Evolutionary conservation across 30 jellyfish, hydroid and myxozoan genomes (phyloP).

Genomic region (Cassiopea xamachana): DNA sequence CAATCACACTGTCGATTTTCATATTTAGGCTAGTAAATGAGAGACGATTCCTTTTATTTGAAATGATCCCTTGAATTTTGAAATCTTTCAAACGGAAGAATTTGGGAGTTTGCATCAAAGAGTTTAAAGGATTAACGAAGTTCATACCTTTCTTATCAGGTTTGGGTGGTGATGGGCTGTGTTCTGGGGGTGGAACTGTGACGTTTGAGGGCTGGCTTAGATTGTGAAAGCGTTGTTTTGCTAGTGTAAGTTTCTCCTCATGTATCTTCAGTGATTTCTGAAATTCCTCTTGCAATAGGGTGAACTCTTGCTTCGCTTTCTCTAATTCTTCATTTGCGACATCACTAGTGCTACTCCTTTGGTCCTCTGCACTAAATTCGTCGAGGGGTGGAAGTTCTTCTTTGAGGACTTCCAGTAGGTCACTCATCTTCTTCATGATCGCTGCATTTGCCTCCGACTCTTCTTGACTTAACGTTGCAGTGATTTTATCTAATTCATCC

Average conservation of each 20-base stretch:
- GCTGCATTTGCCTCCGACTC: background rate
- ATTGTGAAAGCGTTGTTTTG: background rate
- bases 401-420: background rate
- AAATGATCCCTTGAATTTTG: slow-evolving; percentile 50
- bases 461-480: background rate
- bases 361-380: slow-evolving; percentile 1
- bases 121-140: slow-evolving; percentile 19
- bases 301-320: background rate
- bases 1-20: slow-evolving; percentile 52
- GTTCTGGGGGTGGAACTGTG: background rate
- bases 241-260: background rate
- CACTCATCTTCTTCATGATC: background rate
- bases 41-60: slow-evolving; percentile 35
- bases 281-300: background rate
- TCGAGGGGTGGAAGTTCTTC: slow-evolving; percentile 28
- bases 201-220: slow-evolving; percentile 13
- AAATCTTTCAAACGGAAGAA: slow-evolving; percentile 45
- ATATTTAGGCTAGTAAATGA: slow-evolving; percentile 31
- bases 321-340: background rate
- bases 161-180: background rate
- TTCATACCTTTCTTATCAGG: slow-evolving; percentile 8
- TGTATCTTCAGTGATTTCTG: background rate
- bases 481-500: background rate
- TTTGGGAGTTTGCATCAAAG: background rate
- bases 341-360: background rate